Evolutionary conservation across 2,888 invertebrate genomes (phyloP).

Genomic region (Luperina testacea): DNA sequence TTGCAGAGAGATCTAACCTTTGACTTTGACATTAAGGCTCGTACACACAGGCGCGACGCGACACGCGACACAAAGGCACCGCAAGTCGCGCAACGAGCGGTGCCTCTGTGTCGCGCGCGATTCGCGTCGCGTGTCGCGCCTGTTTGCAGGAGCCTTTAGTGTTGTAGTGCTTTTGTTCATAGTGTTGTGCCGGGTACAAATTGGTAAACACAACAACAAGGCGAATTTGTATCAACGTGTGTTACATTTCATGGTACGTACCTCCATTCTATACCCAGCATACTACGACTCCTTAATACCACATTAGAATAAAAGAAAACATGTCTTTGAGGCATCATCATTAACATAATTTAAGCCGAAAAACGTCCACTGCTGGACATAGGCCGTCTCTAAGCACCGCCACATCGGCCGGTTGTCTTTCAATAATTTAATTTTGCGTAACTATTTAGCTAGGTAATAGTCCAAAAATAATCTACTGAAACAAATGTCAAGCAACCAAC

Average conservation of each 20-base stretch:
- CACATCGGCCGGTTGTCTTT: neutral
- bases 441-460: constrained; percentile 2
- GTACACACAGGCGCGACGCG: too few relatives aligned
- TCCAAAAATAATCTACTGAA: constrained; percentile 26
- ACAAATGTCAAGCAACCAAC: constrained; percentile 20
- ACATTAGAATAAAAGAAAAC: neutral
- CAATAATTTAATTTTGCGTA: neutral
- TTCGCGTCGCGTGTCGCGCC: too few relatives aligned
- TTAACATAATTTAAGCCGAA: neutral
- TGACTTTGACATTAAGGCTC: constrained; percentile 1
- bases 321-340: neutral
- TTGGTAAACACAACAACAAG: neutral
- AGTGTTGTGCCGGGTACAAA: neutral
- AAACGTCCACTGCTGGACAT: neutral
- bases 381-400: neutral
- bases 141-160: too few relatives aligned
- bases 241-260: neutral
- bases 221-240: neutral
- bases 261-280: neutral
- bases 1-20: neutral
- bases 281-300: neutral
- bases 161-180: neutral
- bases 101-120: too few relatives aligned
- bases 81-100: too few relatives aligned
- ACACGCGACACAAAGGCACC: too few relatives aligned